Conservation (phyloP, 2,113 vertebrate species). For the Clarias batrachus region DNA sequence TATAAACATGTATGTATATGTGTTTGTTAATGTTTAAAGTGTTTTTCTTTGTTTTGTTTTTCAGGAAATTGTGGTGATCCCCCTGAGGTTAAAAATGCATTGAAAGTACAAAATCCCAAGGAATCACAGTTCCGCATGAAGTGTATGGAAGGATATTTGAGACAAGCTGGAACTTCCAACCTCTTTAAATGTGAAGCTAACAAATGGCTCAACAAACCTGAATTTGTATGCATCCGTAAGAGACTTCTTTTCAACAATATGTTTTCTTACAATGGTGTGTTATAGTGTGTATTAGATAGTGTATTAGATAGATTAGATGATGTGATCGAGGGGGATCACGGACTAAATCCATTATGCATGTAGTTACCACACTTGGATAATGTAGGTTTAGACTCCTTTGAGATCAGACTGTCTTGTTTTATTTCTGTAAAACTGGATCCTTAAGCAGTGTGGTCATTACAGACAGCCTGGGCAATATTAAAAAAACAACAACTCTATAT, state of each 20-base stretch:
- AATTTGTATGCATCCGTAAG: slow-evolving; percentile 66
- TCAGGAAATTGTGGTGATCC: slow-evolving; percentile 19
- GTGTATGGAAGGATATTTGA: slow-evolving; percentile 51
- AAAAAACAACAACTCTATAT: background rate
- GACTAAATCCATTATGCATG: background rate
- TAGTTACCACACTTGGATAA: background rate
- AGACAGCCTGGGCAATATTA: background rate
- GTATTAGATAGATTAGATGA: too few relatives aligned
- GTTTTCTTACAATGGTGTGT: background rate
- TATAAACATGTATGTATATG: background rate
- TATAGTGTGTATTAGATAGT: background rate
- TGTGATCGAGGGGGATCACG: background rate
- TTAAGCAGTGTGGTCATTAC: background rate
- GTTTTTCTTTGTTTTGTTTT: background rate
- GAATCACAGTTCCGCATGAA: background rate
- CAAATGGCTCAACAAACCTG: background rate
- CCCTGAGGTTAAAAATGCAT: background rate
- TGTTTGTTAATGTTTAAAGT: background rate
- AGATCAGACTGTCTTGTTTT: background rate
- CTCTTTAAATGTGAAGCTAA: slow-evolving; percentile 48
- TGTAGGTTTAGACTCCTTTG: background rate
- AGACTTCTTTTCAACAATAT: background rate
- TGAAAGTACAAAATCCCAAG: rapidly evolving
- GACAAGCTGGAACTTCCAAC: slow-evolving; percentile 68
- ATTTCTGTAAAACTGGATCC: background rate